Evolutionary conservation across 1,140 invertebrate genomes (phyloP).

Genomic region (Brachionus angularis): DNA sequence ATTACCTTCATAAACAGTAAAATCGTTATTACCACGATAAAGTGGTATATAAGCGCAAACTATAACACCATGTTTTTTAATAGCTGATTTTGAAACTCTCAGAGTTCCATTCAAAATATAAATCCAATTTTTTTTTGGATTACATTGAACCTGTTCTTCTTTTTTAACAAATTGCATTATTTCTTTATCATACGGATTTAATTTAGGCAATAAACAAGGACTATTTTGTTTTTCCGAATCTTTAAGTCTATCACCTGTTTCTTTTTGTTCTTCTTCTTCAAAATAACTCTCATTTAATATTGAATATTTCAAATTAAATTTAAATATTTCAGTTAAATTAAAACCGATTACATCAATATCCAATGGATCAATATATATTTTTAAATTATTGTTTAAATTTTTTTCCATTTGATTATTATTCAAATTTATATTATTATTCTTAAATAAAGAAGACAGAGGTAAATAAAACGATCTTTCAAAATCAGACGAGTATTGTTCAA

Average conservation of each 20-base stretch:
- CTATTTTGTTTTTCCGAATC: background rate
- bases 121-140: slow-evolving; percentile 43
- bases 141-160: slow-evolving; percentile 1
- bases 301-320: too few relatives aligned
- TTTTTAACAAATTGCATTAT: slow-evolving; percentile 37
- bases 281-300: slow-evolving; percentile 1
- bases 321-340: background rate
- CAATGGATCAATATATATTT: slow-evolving; percentile 1
- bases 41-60: slow-evolving; percentile 38
- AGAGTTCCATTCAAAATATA: slow-evolving; percentile 38
- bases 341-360: background rate
- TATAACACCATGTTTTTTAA: slow-evolving; percentile 10
- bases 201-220: slow-evolving; percentile 20
- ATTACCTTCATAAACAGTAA: slow-evolving; percentile 1
- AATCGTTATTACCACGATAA: slow-evolving; percentile 20
- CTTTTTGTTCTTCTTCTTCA: too few relatives aligned
- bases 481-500: too few relatives aligned
- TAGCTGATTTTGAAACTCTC: slow-evolving; percentile 1
- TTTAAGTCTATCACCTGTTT: background rate
- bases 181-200: slow-evolving; percentile 29
- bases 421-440: background rate
- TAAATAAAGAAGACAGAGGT: background rate
- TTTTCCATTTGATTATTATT: background rate
- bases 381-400: background rate
- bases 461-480: background rate